Evolutionary conservation across 2,888 invertebrate species (phyloP), one percentile per base, ranked within the genome.

Genomic region (Empis livida): DNA sequence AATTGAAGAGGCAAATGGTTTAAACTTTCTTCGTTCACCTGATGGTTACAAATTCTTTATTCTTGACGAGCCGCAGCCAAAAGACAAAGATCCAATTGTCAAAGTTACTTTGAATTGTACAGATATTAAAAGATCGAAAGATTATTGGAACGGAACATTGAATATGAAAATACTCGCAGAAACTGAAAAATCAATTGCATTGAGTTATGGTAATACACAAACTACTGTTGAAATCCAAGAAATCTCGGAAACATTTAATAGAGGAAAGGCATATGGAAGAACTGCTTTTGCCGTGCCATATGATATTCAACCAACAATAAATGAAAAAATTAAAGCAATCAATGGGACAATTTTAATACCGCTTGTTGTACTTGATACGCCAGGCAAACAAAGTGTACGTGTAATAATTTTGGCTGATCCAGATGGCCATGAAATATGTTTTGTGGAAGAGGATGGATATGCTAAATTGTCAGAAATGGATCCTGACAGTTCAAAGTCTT

Each of bases 401-500:
- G 97, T 99, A 31, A 88, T 99, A 48, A 97, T 99, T 59, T 72
- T 97, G 4, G 92, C 91, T 2, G 97, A 99, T 73, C 96, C 97
- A 0, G 93, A 96, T 71, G 90, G 81, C 1, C 96, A 96, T 67
- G 97, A 99, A 74, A 97, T 99, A 54, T 97, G 97, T 70, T 96
- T 96, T 69, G 97, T 97, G 6, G 96, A 95, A 53, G 94, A 95
- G 59, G 94, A 95, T 72, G 93, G 85, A 35, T 99, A 94, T 72
- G 72, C 83, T 8, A 77, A 93, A 59, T 71, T 97, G 37, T 94
- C 95, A 0, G 76, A 84, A 57, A 78, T 89, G 4, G 96, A 97
- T 64, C 82, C 85, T 1, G 76, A 83, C 46, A 88, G 87, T 43
- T 86, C 92, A 55, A 72, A 75, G n/a, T 75, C 84, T 39, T 72